Evolutionary conservation across 2,113 vertebrate genomes (phyloP), one percentile per base, ranked within the genome.

Genomic region (Cygnus buccinator): DNA sequence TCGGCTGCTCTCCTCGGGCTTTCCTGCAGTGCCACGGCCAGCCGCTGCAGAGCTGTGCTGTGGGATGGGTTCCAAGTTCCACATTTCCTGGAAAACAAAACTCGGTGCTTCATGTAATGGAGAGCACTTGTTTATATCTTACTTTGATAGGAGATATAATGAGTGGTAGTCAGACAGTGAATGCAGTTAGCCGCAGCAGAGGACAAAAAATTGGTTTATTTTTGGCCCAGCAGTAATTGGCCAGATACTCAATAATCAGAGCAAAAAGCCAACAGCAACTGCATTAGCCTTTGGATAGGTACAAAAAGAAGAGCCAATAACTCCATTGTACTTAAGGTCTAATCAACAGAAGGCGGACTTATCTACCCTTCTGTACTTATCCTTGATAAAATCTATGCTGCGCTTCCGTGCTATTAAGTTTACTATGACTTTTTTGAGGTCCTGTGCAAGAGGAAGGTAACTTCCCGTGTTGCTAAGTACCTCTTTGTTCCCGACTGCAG

Each of bases 11-110:
- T 43, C 33, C 14, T 76, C 33, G 76, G 73, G 46, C 31, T 84
- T 57, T 75, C 62, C 54, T 86, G 57, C 18, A 92, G 43, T 59
- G 90, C 55, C 70, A 84, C 13, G 72, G 28, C 33, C 81, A 85
- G 43, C 41, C 8, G 6, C 37, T 55, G 59, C 31, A 71, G 59
- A 81, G 41, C 74, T 83, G 28, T 66, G 79, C 75, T 93, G 35
- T 55, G 86, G 77, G 80, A 93, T 70, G 93, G 65, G 75, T 41
- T 93, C 86, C 80, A 82, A 84, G 52, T 58, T 70, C 44, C 62
- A 76, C 23, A 46, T 58, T 95, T 89, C 87, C 81, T 66, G 62
- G 74, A 85, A 94, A 91, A 87, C 15, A 79, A 10, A 87, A 67
- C 62, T 72, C 29, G 50, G 52, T 57, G 43, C 57, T 94, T 62